Evolutionary conservation across 1,140 invertebrate species (phyloP).

Genomic region (Carposina sasakii): DNA sequence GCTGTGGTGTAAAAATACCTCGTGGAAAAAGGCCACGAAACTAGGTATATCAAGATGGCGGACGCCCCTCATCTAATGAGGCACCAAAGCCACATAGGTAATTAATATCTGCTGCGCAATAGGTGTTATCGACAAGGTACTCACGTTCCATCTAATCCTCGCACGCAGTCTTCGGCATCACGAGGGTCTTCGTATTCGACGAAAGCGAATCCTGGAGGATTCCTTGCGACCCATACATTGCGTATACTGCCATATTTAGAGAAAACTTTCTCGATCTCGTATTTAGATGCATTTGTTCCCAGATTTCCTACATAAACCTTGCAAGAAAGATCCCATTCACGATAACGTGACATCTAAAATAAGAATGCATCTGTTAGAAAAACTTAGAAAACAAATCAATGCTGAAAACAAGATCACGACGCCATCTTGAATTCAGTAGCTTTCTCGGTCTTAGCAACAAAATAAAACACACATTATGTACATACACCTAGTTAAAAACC

Average conservation of each 20-base stretch:
- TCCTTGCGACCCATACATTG: conserved; percentile 98
- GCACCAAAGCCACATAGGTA: too few species aligned
- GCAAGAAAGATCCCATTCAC: conserved; percentile 94
- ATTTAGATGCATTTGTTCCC: conserved; percentile 91
- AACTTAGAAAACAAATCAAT: neutral
- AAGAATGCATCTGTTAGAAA: neutral
- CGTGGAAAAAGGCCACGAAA: too few species aligned
- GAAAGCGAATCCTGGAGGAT: conserved; percentile 97
- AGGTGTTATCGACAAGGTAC: too few species aligned
- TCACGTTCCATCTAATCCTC: conserved; percentile 95
- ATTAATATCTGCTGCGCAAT: too few species aligned
- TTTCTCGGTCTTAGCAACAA: too few species aligned
- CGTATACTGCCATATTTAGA: conserved; percentile 94
- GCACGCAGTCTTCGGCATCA: conserved; percentile 98
- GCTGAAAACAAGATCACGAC: too few species aligned
- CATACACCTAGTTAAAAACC: too few species aligned
- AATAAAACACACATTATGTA: too few species aligned
- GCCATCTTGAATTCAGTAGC: too few species aligned
- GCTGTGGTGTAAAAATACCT: neutral
- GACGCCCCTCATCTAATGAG: neutral
- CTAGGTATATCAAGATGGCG: too few species aligned
- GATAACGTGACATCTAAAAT: conserved; percentile 76
- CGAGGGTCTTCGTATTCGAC: conserved; percentile 98
- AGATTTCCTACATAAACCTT: conserved; percentile 99
- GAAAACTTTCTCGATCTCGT: conserved; percentile 94